Percentiles rank a stretch among this genome's conserved stretches.
Conservation (phyloP, 2,888 invertebrate genomes). For the Dicroscelio sp. region DNA sequence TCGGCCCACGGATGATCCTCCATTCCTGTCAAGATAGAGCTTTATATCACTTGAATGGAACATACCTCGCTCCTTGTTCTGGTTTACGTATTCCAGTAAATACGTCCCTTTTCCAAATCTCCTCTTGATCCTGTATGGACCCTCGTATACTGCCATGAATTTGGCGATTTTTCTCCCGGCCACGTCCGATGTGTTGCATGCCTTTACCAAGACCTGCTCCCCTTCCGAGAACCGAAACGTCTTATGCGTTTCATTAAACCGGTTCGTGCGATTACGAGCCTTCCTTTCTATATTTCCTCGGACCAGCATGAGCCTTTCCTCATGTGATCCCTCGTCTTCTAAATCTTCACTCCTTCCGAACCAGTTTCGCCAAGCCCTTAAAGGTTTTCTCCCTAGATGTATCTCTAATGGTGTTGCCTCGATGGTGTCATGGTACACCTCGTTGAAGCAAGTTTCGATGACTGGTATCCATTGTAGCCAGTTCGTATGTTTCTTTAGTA, state of each 20-base stretch:
- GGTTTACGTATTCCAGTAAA: background rate
- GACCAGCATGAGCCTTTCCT: too few relatives aligned
- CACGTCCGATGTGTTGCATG: background rate
- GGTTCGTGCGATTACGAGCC: too few relatives aligned
- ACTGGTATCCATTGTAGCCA: background rate
- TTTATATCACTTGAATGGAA: too few relatives aligned
- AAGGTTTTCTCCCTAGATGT: background rate
- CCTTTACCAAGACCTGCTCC: background rate
- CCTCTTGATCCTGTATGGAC: background rate
- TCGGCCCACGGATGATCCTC: too few relatives aligned
- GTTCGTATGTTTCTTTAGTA: background rate
- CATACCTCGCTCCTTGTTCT: background rate
- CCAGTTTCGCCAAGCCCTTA: background rate
- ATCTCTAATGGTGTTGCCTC: background rate
- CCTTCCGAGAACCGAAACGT: background rate
- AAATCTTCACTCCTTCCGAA: too few relatives aligned
- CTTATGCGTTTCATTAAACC: too few relatives aligned
- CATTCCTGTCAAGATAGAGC: too few relatives aligned
- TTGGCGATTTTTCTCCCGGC: background rate
- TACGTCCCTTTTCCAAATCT: background rate
- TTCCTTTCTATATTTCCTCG: too few relatives aligned
- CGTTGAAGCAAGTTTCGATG: background rate
- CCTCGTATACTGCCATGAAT: background rate
- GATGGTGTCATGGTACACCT: background rate
- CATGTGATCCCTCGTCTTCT: background rate